Evolutionary conservation across 2,888 invertebrate genomes (phyloP), one percentile per base, ranked within the genome.

Genomic region (Allolobophora icterica): DNA sequence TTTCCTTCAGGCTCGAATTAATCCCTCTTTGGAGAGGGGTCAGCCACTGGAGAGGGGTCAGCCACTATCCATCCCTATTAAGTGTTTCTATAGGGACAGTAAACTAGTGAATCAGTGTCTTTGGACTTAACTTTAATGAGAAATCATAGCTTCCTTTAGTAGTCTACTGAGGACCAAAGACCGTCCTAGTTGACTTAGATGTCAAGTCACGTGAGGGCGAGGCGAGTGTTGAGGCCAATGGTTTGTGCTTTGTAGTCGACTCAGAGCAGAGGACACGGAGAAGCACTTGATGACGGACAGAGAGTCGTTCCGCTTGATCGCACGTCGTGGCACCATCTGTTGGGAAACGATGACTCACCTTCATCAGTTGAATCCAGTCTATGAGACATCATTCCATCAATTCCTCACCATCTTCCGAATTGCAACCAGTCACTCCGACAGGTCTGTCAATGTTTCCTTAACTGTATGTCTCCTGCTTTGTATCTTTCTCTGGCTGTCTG

Each of bases 401-500:
- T 95, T 94, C 92, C 91, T 94, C 33, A 93, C 93, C 40, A 91
- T 95, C 33, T 95, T 94, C 93, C 94, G 95, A 92, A 93, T 94
- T 52, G 94, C 95, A 45, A 94, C 95, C 90, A 94, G 93, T 84
- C 95, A 95, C 91, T 95, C 95, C 34, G 95, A 95, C 92, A 94
- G 95, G 95, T 95, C 92, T 38, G n/a, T 24, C 24, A 8, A 52
- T 52, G 52, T 71, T n/a, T 71, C 11, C n/a, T 30, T 52, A 24
- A 11, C n/a, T 71, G 30, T 17, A 8, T 52, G 1, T 45, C 45
- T 45, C 19, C 45, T 45, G 45, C 45, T 45, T 45, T 45, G 45
- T 45, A 52, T 52, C 52, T 24, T 24, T 52, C 52, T 52, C 6
- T 52, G 24, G 24, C 21, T 52, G 52, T 52, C 21, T 52, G 52